A percentile compares a stretch with the other conserved stretches of the same genome.
These are phyloP conservation scores for Mirounga angustirostris DNA, from an alignment of 2,113 vertebrate genomes.

Conservation along the genomic window DNA sequence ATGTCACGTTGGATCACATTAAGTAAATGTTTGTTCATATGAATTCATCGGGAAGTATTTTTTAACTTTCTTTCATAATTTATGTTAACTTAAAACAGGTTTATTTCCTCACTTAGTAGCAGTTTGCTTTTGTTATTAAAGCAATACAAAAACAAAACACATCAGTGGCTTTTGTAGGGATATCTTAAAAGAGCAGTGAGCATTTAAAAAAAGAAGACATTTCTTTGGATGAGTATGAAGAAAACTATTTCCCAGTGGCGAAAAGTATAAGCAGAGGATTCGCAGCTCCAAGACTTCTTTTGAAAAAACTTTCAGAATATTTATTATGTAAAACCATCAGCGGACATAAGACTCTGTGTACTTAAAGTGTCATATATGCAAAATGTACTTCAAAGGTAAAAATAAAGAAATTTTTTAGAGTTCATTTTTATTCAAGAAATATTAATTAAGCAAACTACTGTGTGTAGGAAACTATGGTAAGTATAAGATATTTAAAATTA, in stretches of 20 bases:
- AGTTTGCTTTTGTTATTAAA: not conserved
- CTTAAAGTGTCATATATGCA: not conserved
- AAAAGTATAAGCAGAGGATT: not conserved
- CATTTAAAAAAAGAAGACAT: not conserved
- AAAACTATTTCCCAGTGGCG: not conserved
- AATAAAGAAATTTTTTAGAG: not conserved
- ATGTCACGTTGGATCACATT: not conserved
- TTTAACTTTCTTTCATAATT: not conserved
- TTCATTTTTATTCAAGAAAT: not conserved
- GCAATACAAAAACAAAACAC: not conserved
- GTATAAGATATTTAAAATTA: not conserved
- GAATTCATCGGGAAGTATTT: not conserved
- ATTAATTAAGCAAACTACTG: not conserved
- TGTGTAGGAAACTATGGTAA: not conserved
- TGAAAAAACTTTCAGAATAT: not conserved
- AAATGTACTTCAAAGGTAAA: not conserved
- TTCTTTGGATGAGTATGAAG: not conserved
- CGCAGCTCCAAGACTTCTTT: not conserved
- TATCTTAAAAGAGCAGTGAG: not conserved
- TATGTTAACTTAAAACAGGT: not conserved
- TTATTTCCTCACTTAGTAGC: not conserved
- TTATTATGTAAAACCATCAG: not conserved
- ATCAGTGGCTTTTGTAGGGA: not conserved
- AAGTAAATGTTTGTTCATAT: not conserved
- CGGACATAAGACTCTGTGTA: not conserved